phyloP scores from a whole-genome alignment of 1,140 invertebrate species.

The Pseudomyrmex pallidus region DNA sequence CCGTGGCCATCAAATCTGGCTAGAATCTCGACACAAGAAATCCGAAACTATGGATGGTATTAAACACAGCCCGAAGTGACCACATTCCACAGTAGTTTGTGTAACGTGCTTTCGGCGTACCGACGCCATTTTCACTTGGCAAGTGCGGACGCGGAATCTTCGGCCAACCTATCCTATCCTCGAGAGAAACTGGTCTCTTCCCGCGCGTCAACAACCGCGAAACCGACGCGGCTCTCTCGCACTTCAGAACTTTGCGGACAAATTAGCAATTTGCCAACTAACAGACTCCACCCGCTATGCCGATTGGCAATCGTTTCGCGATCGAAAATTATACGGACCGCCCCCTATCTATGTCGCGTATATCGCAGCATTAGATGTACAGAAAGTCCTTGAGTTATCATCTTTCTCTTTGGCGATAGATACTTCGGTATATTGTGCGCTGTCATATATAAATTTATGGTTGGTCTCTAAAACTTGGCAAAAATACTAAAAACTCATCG shows the following conservation, averaged over 20 bases:
- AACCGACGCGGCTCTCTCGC: conserved; percentile 35
- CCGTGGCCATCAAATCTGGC: conserved; percentile 38
- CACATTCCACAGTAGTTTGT: conserved; percentile 54
- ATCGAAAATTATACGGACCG: conserved; percentile 64
- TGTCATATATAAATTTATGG: background rate
- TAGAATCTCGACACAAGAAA: conserved; percentile 22
- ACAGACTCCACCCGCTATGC: conserved; percentile 54
- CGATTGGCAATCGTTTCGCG: conserved; percentile 62
- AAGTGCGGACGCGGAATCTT: conserved; percentile 54
- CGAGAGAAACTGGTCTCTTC: conserved; percentile 17
- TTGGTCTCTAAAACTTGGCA: conserved; percentile 6
- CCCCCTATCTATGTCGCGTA: conserved; percentile 47
- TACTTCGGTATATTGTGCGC: background rate
- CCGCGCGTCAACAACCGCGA: conserved; percentile 53
- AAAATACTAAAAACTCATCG: background rate
- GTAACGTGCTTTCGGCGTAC: conserved; percentile 11
- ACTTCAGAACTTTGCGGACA: conserved; percentile 65
- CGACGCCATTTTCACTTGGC: conserved; percentile 67
- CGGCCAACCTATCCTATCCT: conserved; percentile 45
- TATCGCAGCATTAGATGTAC: conserved; percentile 51
- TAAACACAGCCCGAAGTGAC: conserved; percentile 26
- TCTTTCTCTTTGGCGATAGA: background rate
- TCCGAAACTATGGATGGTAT: conserved; percentile 26
- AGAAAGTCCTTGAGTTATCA: conserved; percentile 21
- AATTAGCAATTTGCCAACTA: conserved; percentile 73